Percentiles rank a stretch among this genome's conserved stretches.
These are phyloP conservation scores for Stichodactyla mertensii DNA, from an alignment of 64 coral and sea anemone genomes.

Conservation along the genomic window DNA sequence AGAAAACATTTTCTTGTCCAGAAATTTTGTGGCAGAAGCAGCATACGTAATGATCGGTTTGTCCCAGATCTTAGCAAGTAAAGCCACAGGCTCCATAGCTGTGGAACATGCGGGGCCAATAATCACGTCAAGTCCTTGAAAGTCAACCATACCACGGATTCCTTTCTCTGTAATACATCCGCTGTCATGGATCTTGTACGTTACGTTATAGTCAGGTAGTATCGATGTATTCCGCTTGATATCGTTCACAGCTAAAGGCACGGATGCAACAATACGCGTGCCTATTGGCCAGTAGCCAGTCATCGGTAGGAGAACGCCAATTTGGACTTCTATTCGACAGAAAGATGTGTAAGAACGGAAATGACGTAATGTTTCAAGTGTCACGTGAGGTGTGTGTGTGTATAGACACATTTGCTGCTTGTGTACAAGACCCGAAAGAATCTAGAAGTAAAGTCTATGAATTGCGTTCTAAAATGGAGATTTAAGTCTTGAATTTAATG, in stretches of 20 bases:
- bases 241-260: conserved; percentile 42
- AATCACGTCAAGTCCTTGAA: conserved; percentile 15
- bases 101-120: conserved; percentile 63
- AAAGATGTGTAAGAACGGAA: no score
- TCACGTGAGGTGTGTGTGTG: no score
- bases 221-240: conserved; percentile 28
- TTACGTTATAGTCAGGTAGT: conserved; percentile 38
- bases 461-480: no score
- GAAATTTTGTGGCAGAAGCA: conserved; percentile 58
- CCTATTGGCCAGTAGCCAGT: conserved; percentile 66
- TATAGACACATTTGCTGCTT: no score
- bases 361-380: no score
- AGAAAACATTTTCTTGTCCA: conserved; percentile 42
- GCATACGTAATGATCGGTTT: conserved; percentile 63
- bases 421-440: no score
- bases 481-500: no score
- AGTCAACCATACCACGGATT: conserved; percentile 39
- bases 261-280: conserved; percentile 48
- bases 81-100: conserved; percentile 38
- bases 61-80: conserved; percentile 60
- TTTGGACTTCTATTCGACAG: conserved; percentile 37
- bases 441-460: no score
- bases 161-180: conserved; percentile 51
- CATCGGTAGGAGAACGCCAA: conserved; percentile 53
- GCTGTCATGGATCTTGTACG: conserved; percentile 52